Percentiles rank a stretch among this genome's conserved stretches.
These are phyloP conservation scores for Momotus momota DNA, from an alignment of 2,797 vertebrate species.

Conservation along the genomic window DNA sequence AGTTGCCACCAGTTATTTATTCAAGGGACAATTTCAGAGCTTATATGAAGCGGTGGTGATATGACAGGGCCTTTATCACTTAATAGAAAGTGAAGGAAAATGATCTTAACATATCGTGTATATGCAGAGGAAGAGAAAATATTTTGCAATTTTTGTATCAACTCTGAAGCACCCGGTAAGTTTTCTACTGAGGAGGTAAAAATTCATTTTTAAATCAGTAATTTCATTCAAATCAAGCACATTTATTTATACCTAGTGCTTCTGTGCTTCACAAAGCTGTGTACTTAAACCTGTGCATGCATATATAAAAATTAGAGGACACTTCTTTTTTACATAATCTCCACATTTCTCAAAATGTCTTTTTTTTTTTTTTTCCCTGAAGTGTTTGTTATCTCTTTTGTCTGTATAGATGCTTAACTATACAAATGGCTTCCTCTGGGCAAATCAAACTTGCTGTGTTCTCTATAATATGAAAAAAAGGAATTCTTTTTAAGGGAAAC, in stretches of 20 bases:
- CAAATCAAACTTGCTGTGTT: neutral
- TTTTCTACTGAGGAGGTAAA: neutral
- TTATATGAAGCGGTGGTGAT: neutral
- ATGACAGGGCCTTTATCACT: neutral
- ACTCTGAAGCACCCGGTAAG: neutral
- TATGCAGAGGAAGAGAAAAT: neutral
- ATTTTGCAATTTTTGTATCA: neutral
- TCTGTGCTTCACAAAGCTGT: neutral
- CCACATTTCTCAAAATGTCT: neutral
- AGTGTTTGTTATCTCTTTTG: neutral
- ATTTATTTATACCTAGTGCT: neutral
- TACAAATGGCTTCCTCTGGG: neutral
- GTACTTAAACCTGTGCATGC: fast-evolving
- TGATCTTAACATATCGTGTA: fast-evolving
- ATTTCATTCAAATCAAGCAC: neutral
- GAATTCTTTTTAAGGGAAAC: neutral
- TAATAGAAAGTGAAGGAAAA: neutral
- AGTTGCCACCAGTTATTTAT: neutral
- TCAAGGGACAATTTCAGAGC: neutral
- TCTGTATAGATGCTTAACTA: neutral
- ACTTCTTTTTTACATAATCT: neutral
- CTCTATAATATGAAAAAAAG: neutral
- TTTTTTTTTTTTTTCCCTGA: neutral
- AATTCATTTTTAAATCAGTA: neutral
- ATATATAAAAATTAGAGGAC: fast-evolving